Percentiles rank a stretch among this genome's conserved stretches.
Evolutionary conservation across 53 echinoderm and acorn worm species (phyloP).

Genomic region (Paelopatides confundens): DNA sequence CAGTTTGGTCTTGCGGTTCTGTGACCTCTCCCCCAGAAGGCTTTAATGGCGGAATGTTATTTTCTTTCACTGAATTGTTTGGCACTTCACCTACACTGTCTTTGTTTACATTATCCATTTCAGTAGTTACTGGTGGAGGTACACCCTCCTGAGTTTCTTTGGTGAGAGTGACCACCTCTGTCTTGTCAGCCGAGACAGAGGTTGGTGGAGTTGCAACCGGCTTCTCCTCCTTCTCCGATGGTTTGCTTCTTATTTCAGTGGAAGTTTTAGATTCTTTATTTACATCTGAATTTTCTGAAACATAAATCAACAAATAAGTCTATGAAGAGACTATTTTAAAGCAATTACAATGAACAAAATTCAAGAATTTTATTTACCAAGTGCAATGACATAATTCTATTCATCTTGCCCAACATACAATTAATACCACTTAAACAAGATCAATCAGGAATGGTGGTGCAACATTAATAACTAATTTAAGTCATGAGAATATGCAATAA

Average conservation of each 20-base stretch:
- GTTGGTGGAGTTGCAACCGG: background rate
- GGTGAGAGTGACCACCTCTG: background rate
- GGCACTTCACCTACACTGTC: background rate
- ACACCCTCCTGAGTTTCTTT: background rate
- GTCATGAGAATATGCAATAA: too few relatives aligned
- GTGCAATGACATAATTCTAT: too few relatives aligned
- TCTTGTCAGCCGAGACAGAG: background rate
- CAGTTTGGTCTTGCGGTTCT: background rate
- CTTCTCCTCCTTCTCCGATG: background rate
- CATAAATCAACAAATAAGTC: too few relatives aligned
- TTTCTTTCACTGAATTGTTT: constrained; percentile 17
- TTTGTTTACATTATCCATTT: background rate
- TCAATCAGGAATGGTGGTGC: too few relatives aligned
- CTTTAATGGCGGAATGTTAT: background rate
- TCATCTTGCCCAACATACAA: too few relatives aligned
- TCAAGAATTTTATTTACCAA: too few relatives aligned
- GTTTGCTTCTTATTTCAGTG: background rate
- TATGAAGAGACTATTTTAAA: too few relatives aligned
- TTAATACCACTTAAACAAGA: too few relatives aligned
- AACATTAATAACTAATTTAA: too few relatives aligned
- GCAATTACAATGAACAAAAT: too few relatives aligned
- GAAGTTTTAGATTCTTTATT: constrained; percentile 16
- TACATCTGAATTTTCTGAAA: background rate
- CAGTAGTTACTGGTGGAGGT: background rate
- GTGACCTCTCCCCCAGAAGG: background rate